Percentiles rank a stretch among this genome's conserved stretches.
These are phyloP conservation scores for Centropus unirufus DNA, from an alignment of 2,113 vertebrate genomes.

Conservation along the genomic window DNA sequence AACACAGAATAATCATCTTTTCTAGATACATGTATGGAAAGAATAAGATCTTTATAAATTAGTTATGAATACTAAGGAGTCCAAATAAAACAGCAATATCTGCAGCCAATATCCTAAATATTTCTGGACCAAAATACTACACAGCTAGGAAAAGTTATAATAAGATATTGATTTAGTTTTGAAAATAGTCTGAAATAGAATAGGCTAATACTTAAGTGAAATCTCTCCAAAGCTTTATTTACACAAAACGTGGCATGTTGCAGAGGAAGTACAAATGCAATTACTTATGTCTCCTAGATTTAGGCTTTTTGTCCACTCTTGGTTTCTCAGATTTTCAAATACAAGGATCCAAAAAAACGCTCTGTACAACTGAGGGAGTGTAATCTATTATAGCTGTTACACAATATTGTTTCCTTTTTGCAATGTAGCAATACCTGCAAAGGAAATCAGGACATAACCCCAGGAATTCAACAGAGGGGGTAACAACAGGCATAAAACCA, in stretches of 20 bases:
- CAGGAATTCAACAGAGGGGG: fast-evolving
- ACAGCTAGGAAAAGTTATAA: background rate
- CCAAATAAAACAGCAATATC: background rate
- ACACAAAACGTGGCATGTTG: background rate
- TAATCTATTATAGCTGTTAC: background rate
- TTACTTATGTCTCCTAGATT: background rate
- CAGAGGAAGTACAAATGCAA: background rate
- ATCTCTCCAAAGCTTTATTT: background rate
- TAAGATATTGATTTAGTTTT: background rate
- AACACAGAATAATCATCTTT: slow-evolving; percentile 15
- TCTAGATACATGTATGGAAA: background rate
- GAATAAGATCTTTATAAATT: background rate
- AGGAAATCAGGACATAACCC: background rate
- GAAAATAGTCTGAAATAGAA: background rate
- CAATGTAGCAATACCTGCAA: background rate
- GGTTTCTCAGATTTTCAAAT: background rate
- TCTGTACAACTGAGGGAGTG: background rate
- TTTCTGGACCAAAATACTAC: background rate
- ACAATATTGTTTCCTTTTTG: background rate
- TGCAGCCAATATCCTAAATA: background rate
- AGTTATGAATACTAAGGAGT: background rate
- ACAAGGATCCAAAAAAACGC: background rate
- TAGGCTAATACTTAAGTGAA: background rate
- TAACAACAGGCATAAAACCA: background rate
- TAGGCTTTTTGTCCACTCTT: background rate